phyloP scores from a whole-genome alignment of 2,113 vertebrate genomes.

The Cheirogaleus medius region DNA sequence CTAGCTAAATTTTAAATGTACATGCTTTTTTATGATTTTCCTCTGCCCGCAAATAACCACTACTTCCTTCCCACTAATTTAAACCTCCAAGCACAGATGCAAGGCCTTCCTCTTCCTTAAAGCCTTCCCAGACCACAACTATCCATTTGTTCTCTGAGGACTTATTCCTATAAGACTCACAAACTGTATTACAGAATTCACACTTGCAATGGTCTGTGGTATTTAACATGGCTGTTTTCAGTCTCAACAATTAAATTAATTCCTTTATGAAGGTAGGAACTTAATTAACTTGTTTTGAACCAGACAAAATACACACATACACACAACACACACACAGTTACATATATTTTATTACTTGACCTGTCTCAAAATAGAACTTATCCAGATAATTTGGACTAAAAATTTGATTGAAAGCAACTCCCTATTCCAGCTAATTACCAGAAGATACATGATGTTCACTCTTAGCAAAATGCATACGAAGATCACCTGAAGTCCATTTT shows the following conservation, averaged over 20 bases:
- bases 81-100: neutral
- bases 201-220: neutral
- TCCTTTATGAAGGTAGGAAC: neutral
- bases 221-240: neutral
- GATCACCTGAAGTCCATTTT: neutral
- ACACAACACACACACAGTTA: neutral
- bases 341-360: neutral
- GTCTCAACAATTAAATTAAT: neutral
- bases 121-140: neutral
- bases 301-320: neutral
- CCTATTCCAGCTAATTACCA: neutral
- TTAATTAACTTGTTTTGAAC: neutral
- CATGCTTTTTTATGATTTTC: neutral
- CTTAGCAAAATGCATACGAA: neutral
- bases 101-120: neutral
- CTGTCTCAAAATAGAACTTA: neutral
- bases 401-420: neutral
- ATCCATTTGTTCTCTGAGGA: neutral
- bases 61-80: neutral
- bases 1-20: neutral
- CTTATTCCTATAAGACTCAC: neutral
- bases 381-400: neutral
- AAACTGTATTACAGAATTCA: neutral
- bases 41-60: neutral
- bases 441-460: neutral